Percentiles rank a stretch among this genome's conserved stretches.
Evolutionary conservation across 2,113 vertebrate genomes (phyloP).

Genomic region (Craseonycteris thonglongyai): DNA sequence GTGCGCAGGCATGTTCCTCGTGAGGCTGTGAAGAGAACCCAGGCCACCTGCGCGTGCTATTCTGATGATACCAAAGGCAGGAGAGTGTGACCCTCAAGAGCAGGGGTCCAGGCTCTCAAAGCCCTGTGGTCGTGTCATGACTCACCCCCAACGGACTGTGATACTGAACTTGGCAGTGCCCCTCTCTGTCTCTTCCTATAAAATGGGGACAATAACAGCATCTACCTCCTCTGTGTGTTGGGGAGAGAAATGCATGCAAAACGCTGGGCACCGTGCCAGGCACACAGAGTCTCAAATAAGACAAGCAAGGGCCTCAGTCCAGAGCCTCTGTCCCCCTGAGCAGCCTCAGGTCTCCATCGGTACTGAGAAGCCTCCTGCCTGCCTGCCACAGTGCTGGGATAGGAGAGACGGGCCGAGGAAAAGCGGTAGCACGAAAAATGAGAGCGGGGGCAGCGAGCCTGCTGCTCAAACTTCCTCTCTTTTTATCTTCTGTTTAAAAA

Average conservation of each 20-base stretch:
- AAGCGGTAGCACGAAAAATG: background rate
- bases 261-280: background rate
- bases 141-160: background rate
- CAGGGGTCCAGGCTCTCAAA: background rate
- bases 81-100: background rate
- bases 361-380: background rate
- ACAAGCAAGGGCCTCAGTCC: background rate
- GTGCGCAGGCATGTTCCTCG: background rate
- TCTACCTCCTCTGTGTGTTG: background rate
- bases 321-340: background rate
- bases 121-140: background rate
- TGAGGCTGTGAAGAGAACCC: background rate
- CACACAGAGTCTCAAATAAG: background rate
- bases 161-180: background rate
- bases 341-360: background rate
- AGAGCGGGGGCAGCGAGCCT: background rate
- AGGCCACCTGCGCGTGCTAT: background rate
- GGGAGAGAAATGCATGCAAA: background rate
- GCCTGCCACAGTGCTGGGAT: background rate
- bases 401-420: background rate
- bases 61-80: background rate
- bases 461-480: background rate
- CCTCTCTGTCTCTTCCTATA: background rate
- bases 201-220: background rate
- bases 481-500: background rate